These are phyloP conservation scores for Aphyosemion australe DNA, from an alignment of 2,113 vertebrate species.

Conservation along the genomic window DNA sequence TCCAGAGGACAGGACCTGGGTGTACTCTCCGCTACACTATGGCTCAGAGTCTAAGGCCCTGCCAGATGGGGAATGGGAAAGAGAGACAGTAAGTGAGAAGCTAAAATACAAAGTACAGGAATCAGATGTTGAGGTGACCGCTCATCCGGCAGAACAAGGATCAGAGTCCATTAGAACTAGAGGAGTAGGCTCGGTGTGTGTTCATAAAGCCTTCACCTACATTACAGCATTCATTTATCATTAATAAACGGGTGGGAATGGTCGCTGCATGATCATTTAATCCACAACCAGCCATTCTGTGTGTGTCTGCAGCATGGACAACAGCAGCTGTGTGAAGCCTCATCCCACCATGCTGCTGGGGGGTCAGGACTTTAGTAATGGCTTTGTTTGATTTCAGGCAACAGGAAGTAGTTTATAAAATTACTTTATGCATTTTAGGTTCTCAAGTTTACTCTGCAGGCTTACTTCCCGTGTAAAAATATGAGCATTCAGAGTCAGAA, in stretches of 20 bases:
- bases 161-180: constrained; percentile 7
- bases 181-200: constrained; percentile 8
- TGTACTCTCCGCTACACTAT: constrained; percentile 99
- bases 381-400: too few species aligned
- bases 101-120: constrained; percentile 36
- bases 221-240: constrained; percentile 54
- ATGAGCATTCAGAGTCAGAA: constrained; percentile 1
- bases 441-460: too few species aligned
- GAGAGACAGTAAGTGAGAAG: constrained; percentile 95
- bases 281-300: constrained; percentile 43
- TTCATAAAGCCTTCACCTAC: constrained; percentile 29
- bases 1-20: constrained; percentile 97
- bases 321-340: not conserved
- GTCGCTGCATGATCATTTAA: constrained; percentile 51
- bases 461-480: not conserved
- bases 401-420: too few species aligned
- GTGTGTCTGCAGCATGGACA: constrained; percentile 39
- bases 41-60: constrained; percentile 87
- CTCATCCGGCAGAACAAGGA: constrained; percentile 9
- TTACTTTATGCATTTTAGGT: too few species aligned
- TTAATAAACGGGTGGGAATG: constrained; percentile 39
- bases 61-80: constrained; percentile 90
- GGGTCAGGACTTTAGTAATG: too few species aligned
- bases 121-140: constrained; percentile 12
- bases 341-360: too few species aligned